These are phyloP conservation scores for Augochlorella aurata DNA, from an alignment of 2,888 invertebrate genomes.

Conservation along the genomic window DNA sequence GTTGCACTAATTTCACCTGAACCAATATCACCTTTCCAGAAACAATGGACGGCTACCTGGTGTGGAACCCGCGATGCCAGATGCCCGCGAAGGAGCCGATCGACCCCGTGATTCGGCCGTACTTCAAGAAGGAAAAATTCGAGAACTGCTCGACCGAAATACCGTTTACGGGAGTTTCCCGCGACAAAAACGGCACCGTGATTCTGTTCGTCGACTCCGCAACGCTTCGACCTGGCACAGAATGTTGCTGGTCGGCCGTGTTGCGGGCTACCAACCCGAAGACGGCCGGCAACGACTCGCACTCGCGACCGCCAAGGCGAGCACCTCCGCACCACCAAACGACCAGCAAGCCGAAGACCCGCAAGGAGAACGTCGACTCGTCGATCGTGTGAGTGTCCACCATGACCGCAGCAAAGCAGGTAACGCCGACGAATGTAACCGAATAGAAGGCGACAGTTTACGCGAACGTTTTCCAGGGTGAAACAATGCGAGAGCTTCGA, in stretches of 20 bases:
- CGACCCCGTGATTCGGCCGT: slow-evolving; percentile 84
- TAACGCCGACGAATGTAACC: background rate
- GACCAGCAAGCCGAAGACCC: background rate
- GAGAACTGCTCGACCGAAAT: slow-evolving; percentile 82
- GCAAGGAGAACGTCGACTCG: slow-evolving; percentile 73
- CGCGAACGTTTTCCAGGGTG: slow-evolving; percentile 73
- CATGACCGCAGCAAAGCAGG: background rate
- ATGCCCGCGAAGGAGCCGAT: slow-evolving; percentile 83
- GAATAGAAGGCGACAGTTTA: background rate
- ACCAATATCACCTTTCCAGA: slow-evolving; percentile 55
- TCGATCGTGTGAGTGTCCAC: slow-evolving; percentile 73
- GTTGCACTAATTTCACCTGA: too few relatives aligned
- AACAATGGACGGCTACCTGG: slow-evolving; percentile 81
- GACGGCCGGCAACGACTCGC: slow-evolving; percentile 46
- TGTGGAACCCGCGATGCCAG: slow-evolving; percentile 85
- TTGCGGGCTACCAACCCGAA: slow-evolving; percentile 80
- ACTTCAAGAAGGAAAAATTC: slow-evolving; percentile 83
- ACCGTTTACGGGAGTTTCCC: slow-evolving; percentile 68
- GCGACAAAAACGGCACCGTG: slow-evolving; percentile 68
- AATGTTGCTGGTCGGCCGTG: slow-evolving; percentile 87
- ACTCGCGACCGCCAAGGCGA: background rate
- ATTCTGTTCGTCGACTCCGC: slow-evolving; percentile 74
- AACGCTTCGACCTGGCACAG: slow-evolving; percentile 81
- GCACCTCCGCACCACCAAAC: background rate
- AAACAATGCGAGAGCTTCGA: slow-evolving; percentile 83